These are phyloP conservation scores for Lymantria dispar DNA, from an alignment of 2,888 invertebrate genomes.

Conservation along the genomic window DNA sequence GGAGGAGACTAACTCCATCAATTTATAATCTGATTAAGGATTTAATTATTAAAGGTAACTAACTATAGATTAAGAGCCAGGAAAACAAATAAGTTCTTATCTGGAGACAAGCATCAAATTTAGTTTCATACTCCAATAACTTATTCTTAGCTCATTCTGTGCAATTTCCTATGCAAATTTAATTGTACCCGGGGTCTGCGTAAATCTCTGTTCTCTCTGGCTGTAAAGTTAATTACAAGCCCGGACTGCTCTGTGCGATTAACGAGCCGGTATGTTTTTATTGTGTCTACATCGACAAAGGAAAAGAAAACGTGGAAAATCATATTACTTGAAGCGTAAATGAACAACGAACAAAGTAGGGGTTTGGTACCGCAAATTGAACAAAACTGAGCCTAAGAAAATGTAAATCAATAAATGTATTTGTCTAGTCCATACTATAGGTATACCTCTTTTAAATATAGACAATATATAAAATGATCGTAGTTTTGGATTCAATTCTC, in stretches of 20 bases:
- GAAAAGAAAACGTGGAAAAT: constrained; percentile 53
- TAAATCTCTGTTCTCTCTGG: constrained; percentile 74
- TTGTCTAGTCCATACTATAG: constrained; percentile 4
- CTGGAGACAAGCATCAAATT: constrained; percentile 61
- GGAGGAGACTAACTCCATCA: no score
- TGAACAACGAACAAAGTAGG: constrained; percentile 25
- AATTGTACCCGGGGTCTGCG: constrained; percentile 78
- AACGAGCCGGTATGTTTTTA: constrained; percentile 70
- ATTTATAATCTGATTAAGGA: no score
- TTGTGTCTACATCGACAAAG: constrained; percentile 74
- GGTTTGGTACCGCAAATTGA: constrained; percentile 18
- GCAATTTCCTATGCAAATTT: constrained; percentile 82
- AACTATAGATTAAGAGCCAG: constrained; percentile 30
- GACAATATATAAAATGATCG: no score
- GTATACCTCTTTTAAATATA: no score
- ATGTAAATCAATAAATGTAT: constrained; percentile 11
- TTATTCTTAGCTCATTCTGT: constrained; percentile 76
- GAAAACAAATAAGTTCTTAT: constrained; percentile 29
- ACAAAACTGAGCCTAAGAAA: constrained; percentile 13
- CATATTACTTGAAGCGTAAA: constrained; percentile 48
- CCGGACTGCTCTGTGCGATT: constrained; percentile 67
- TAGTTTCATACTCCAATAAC: constrained; percentile 63
- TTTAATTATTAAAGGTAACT: constrained; percentile 13
- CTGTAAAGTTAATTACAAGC: constrained; percentile 79
- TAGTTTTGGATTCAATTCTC: no score